A percentile compares a stretch with the other conserved stretches of the same genome.
Evolutionary conservation across 2,113 vertebrate species (phyloP).

Genomic region (Ceyx melanurus): DNA sequence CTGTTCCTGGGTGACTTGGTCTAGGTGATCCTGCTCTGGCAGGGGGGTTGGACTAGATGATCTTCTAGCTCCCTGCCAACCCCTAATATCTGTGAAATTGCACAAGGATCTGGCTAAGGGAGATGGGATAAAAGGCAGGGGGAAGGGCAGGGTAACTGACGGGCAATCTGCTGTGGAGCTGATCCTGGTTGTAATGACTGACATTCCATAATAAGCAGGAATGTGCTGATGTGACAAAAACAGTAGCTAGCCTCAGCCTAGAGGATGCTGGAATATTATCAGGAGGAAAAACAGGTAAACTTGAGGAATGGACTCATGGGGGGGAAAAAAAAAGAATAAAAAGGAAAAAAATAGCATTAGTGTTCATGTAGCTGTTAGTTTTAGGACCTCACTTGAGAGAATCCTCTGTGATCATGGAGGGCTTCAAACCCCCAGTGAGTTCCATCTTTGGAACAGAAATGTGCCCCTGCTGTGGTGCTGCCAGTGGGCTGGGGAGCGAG

Average conservation of each 20-base stretch:
- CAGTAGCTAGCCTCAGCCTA: background rate
- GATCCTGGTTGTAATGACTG: background rate
- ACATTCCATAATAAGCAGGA: background rate
- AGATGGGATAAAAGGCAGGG: background rate
- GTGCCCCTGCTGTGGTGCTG: background rate
- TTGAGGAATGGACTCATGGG: background rate
- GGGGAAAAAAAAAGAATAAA: background rate
- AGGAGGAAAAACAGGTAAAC: background rate
- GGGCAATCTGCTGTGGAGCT: rapidly evolving
- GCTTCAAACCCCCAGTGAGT: background rate
- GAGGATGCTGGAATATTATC: background rate
- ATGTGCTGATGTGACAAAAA: background rate
- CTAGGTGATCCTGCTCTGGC: too few species aligned
- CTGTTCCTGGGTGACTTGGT: too few species aligned
- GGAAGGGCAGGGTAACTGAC: background rate
- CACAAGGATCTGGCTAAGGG: background rate
- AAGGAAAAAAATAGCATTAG: background rate
- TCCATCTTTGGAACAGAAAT: background rate
- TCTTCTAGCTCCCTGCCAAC: too few species aligned
- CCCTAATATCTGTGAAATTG: background rate
- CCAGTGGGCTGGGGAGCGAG: rapidly evolving
- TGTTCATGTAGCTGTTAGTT: background rate
- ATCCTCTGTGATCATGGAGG: rapidly evolving
- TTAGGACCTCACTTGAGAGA: background rate
- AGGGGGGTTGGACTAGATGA: too few species aligned